A percentile compares a stretch with the other conserved stretches of the same genome.
These are phyloP conservation scores for Temnothorax ravouxi DNA, from an alignment of 2,888 invertebrate genomes.

Conservation along the genomic window DNA sequence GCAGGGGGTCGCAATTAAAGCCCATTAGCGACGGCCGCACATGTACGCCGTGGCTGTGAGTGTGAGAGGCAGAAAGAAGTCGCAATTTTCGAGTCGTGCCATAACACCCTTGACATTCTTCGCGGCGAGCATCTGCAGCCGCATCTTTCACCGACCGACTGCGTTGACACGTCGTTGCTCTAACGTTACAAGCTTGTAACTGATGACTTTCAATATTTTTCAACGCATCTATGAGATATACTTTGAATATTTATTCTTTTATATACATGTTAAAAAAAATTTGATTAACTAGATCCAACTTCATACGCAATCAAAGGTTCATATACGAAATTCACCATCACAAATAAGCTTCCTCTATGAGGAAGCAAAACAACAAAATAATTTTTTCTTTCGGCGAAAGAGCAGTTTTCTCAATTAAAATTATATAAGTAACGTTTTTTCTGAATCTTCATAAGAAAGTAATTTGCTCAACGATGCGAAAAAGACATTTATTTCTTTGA, in stretches of 20 bases:
- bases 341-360: too few relatives aligned
- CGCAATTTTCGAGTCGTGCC: conserved; percentile 76
- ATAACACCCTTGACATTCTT: conserved; percentile 83
- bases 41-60: conserved; percentile 76
- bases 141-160: conserved; percentile 53
- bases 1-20: conserved; percentile 82
- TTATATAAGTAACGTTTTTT: background rate
- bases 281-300: too few relatives aligned
- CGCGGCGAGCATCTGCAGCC: conserved; percentile 47
- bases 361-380: too few relatives aligned
- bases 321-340: too few relatives aligned
- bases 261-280: background rate
- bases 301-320: too few relatives aligned
- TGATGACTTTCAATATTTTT: background rate
- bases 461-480: conserved; percentile 1
- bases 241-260: background rate
- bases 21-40: conserved; percentile 80
- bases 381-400: too few relatives aligned
- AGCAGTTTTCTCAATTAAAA: background rate
- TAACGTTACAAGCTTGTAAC: conserved; percentile 14
- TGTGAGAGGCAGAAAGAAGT: conserved; percentile 47
- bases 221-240: background rate
- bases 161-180: conserved; percentile 12
- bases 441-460: background rate
- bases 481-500: background rate